Percentiles rank a stretch among this genome's conserved stretches.
These are phyloP conservation scores for Diceros bicornis DNA, from an alignment of 2,797 vertebrate species.

Conservation along the genomic window DNA sequence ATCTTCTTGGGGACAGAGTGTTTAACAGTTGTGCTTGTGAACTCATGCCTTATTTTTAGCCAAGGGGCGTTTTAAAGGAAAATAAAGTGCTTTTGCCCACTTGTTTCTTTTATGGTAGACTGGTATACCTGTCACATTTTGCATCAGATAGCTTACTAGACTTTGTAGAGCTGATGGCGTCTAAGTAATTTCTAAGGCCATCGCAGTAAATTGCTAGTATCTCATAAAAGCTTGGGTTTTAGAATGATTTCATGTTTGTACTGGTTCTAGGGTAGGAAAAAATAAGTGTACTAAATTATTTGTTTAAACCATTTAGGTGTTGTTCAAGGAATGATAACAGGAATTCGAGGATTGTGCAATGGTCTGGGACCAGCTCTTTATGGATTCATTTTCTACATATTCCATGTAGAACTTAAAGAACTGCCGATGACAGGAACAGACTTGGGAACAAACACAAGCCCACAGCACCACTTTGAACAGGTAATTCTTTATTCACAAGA, in stretches of 20 bases:
- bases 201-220: neutral
- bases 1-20: neutral
- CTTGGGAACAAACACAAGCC: conserved; percentile 82
- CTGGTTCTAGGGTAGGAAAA: neutral
- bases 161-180: neutral
- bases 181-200: neutral
- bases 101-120: neutral
- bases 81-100: neutral
- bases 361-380: conserved; percentile 94
- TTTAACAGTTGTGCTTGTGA: neutral
- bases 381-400: conserved; percentile 96
- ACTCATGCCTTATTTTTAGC: neutral
- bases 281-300: neutral
- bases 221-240: neutral
- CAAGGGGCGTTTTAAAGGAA: neutral
- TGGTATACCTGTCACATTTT: neutral
- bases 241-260: neutral
- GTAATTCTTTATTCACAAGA: conserved; percentile 78
- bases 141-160: neutral
- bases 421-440: conserved; percentile 90
- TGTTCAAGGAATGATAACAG: conserved; percentile 95
- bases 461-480: conserved; percentile 91
- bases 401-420: conserved; percentile 94
- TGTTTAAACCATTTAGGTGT: conserved; percentile 89
- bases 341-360: conserved; percentile 94